Base-by-base conservation (phyloP, 1,140 invertebrate species). In the Apis laboriosa region DNA sequence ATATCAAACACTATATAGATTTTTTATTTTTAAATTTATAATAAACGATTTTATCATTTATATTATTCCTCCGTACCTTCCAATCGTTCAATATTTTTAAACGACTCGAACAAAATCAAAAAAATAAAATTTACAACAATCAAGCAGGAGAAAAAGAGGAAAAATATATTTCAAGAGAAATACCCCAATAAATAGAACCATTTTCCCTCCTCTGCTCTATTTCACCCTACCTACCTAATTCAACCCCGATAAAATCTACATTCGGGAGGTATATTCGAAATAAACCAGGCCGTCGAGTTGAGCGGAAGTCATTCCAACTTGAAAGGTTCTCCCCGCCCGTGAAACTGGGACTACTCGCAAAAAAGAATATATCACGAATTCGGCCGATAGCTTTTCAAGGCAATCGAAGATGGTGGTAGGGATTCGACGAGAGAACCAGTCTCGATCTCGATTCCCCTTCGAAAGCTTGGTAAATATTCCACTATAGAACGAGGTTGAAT, bases 381-480 rank as follows among this genome's bases (percentile, higher is more conserved):
- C 55, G 56, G 12, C 43, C 21, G 28, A 71, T 71, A 51, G 68
- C 49, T 24, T 67, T 21, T 71, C n/a, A 11, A 58, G 34, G 72
- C 55, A 58, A 74, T 74, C 34, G 21, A 74, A 58, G 72, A 9
- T 28, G 55, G 17, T 9, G 19, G 71, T 63, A 28, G 8, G 9
- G n/a, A 28, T 28, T 21, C 9, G 58, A 28, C 24, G 55, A 9
- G 19, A 56, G 56, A 43, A 43, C 2, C 34, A 9, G 1, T 58
- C 24, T 24, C 21, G 55, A 21, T 74, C 28, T 21, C 34, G 34
- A 11, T 49, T n/a, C 13, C 17, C 12, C 19, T 11, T 68, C 28
- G 55, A 34, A 49, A 68, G 28, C 61, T 28, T 63, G 67, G 75
- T 75, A 86, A 80, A 83, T 86, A 80, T 78, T 68, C 66, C 9